Base-by-base conservation (phyloP, 1,140 invertebrate genomes). In the Meteorus sp. region DNA sequence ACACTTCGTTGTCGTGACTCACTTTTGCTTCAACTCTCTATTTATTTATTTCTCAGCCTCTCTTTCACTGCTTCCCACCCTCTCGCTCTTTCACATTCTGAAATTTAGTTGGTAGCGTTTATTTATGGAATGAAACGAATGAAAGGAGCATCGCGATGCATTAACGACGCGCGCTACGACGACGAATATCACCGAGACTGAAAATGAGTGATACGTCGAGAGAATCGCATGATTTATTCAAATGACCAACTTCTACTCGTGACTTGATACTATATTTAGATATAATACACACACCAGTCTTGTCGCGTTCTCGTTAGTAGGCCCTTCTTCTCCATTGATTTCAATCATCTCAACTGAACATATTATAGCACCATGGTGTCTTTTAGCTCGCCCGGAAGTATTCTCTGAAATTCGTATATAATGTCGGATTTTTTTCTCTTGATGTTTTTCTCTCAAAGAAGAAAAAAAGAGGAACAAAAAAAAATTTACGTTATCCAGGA, bases 181-280 rank as follows among this genome's bases (percentile, higher is more conserved):
- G 39, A 31, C 41, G 43, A 54, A 54, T 37, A 29, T 27, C 20
- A 54, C 17, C 41, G 37, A 57, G 25, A 64, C 53, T 33, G 55
- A 47, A 65, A 67, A 72, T 72, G 70, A 74, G 75, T 69, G 68
- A 76, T 71, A 66, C 57, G 60, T 65, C 66, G 61, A 71, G 66
- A 65, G 66, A 67, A 66, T 57, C 43, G 51, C 19, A 45, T 65
- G 56, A 63, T 70, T 67, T 69, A 69, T 68, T 69, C 56, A 63
- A 65, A 63, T 57, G 54, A 59, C 31, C 33, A 54, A 51, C 22
- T 60, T 56, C 52, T n/a, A n/a, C n/a, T 62, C 33, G 25, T 43
- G 25, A 54, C 19, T 59, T 37, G 22, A 43, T 19, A 20, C 13
- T 48, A 37, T 48, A 45, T 52, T 52, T 52, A 52, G 33, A 52